Evolutionary conservation across 2,888 invertebrate species (phyloP), one percentile per base, ranked within the genome.

Genomic region (Orthonevra nobilis): DNA sequence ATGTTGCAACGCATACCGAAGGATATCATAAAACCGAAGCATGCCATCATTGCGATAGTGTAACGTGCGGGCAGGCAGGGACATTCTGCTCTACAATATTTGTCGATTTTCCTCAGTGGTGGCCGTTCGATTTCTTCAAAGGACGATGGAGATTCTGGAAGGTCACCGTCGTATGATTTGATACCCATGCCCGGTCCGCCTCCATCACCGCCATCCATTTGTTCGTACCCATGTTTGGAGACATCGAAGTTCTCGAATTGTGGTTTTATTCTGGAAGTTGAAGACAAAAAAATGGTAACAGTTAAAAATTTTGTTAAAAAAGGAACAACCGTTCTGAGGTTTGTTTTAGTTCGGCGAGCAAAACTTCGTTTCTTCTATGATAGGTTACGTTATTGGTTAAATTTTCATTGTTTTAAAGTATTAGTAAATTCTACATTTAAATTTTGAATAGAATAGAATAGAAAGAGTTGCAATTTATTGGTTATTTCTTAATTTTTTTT

Each of bases 1-100:
- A 99, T 96, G 90, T 99, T 99, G 89, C 98, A 98, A 68, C 99
- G 93, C 94, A 99, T 99, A 12, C 99, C 99, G 86, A 97, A 97
- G 89, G 96, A 96, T 86, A 97, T 97, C 89, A 97, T 93, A 89
- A 97, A 97, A 63, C 97, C 96, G 85, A 96, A 87, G 87, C 96
- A 96, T 12, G 96, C 95, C 86, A 97, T 91, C 79, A 95, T 89
- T 60, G 96, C 96, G 81, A 96, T 94, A 9, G 97, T 97, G 89
- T 94, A 96, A 82, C 97, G 92, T 86, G 96, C 96, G 56, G 88
- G 87, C 84, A 97, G 90, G 86, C 96, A 96, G 0, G 96, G 96
- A 85, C 94, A 94, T 89, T 97, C 96, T 23, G 97, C 96, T 84
- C 92, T 92, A 84, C 95, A 91, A 89, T 96, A 96, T 89, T 95